Evolutionary conservation across 2,888 invertebrate species (phyloP).

Genomic region (Folsomia manolachei): DNA sequence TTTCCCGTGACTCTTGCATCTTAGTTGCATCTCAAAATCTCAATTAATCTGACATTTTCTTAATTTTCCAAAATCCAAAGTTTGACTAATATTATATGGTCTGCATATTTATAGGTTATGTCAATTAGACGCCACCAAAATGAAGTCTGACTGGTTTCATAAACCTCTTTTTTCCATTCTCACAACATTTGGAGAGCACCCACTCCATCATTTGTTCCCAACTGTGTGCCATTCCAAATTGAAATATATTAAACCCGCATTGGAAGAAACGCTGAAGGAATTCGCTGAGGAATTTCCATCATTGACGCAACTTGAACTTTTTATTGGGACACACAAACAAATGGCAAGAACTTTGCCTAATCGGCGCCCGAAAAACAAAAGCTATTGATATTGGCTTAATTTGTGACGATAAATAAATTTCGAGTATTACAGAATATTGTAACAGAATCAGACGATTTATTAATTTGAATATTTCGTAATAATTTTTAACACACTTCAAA

Average conservation of each 20-base stretch:
- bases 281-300: constrained; percentile 59
- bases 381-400: no score
- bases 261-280: constrained; percentile 56
- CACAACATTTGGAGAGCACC: constrained; percentile 74
- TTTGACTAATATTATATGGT: no score
- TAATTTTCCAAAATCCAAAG: no score
- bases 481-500: no score
- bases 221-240: constrained; percentile 74
- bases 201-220: constrained; percentile 76
- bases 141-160: constrained; percentile 37
- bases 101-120: constrained; percentile 35
- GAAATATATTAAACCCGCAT: constrained; percentile 64
- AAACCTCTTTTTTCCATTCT: constrained; percentile 53
- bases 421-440: no score
- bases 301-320: constrained; percentile 60
- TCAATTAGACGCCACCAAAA: constrained; percentile 35
- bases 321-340: constrained; percentile 68
- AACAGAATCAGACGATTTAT: no score
- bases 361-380: no score
- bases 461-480: no score
- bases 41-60: neutral
- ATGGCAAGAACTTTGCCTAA: constrained; percentile 58
- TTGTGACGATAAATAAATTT: no score
- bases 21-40: no score
- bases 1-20: neutral